Percentiles rank a stretch among this genome's conserved stretches.
phyloP scores from a whole-genome alignment of 2,888 invertebrate species.

The Pycnomerus fuliginosus region DNA sequence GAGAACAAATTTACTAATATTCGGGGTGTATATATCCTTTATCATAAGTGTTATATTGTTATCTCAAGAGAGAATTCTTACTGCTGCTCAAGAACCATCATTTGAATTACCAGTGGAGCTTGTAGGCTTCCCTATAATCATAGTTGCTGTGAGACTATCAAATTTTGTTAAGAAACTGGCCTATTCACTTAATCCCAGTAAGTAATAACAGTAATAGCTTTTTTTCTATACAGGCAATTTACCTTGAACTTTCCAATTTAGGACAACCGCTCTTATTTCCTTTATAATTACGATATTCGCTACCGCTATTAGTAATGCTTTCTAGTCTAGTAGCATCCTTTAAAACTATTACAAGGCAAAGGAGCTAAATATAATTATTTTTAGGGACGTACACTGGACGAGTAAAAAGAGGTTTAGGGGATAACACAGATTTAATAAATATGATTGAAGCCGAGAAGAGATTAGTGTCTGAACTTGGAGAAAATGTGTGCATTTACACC shows the following conservation, averaged over 20 bases:
- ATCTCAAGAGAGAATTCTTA: conserved; percentile 24
- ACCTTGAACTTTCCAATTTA: too few species aligned
- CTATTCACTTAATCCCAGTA: conserved; percentile 81
- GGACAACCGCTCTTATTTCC: too few species aligned
- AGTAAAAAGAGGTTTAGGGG: conserved; percentile 58
- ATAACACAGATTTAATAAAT: conserved; percentile 63
- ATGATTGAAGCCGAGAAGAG: conserved; percentile 76
- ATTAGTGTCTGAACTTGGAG: conserved; percentile 73
- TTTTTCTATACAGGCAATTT: too few species aligned
- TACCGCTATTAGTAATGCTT: too few species aligned
- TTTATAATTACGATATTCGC: too few species aligned
- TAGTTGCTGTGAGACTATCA: conserved; percentile 72
- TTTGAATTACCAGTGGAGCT: conserved; percentile 83
- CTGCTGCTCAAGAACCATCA: conserved; percentile 50
- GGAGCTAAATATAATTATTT: too few species aligned
- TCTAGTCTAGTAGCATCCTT: too few species aligned
- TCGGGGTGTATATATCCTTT: conserved; percentile 12
- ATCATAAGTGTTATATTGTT: conserved; percentile 18
- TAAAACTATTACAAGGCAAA: too few species aligned
- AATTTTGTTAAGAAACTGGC: conserved; percentile 82
- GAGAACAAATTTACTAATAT: conserved; percentile 12
- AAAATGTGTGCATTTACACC: conserved; percentile 76
- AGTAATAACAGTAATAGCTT: conserved; percentile 47
- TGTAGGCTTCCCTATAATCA: conserved; percentile 80
- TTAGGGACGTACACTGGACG: conserved; percentile 73